Evolutionary conservation across 2,888 invertebrate species (phyloP), one percentile per base, ranked within the genome.

Genomic region (Pandemis heparana): DNA sequence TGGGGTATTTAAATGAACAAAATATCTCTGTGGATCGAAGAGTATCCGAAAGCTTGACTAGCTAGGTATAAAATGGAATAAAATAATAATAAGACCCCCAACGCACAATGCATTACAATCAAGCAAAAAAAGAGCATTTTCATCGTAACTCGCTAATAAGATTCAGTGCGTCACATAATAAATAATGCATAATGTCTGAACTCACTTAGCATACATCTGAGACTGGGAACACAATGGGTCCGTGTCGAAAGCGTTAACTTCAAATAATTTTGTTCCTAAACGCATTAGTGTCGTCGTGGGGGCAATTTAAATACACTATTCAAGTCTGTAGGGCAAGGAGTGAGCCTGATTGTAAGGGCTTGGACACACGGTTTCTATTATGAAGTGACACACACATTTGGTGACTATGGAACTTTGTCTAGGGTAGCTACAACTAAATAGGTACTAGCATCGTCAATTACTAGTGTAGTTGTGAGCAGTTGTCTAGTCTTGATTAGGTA

Each of bases 241-340:
- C 51, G 65, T 74, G 74, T 74, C 74, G 74, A 74, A 74, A 74
- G 74, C 74, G 69, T 69, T 64, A 70, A 70, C 74, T 74, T 74
- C 69, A 43, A 74, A 74, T 74, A 65, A 74, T 65, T 67, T 62
- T 72, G 75, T 69, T 32, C 61, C 66, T 74, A 75, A 77, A 77
- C 78, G 74, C 76, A 73, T 77, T 75, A 66, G 65, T 75, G 67
- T 75, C 76, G 70, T 74, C 72, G 72, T 67, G 67, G 74, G 65
- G 72, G 75, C 69, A 75, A 77, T 76, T 77, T 66, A 75, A 78
- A 78, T 75, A 68, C 68, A 73, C 76, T 74, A 75, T 74, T 76
- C 70, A 67, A 76, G 76, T 63, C 71, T 71, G 48, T 70, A 74
- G 61, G 53, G 63, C 62, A 60, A 65, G 72, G 43, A 69, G 73